These are phyloP conservation scores for Paralichthys olivaceus DNA, from an alignment of 2,113 vertebrate species.

Conservation along the genomic window DNA sequence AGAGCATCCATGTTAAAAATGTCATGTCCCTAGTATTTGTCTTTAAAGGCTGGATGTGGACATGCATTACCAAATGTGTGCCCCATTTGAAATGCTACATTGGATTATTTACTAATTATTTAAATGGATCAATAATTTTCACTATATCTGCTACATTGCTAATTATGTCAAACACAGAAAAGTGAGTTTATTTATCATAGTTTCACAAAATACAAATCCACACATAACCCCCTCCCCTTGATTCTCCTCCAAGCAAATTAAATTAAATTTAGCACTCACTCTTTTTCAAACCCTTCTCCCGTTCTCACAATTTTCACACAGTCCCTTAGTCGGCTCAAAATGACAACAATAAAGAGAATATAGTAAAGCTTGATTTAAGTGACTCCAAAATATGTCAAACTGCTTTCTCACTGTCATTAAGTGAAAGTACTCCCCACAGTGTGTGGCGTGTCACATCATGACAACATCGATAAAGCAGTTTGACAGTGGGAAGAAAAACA, in stretches of 20 bases:
- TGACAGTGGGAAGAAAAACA: constrained; percentile 12
- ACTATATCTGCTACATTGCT: background rate
- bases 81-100: too few relatives aligned
- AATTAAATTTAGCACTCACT: background rate
- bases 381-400: constrained; percentile 2
- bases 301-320: background rate
- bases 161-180: background rate
- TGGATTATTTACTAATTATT: too few relatives aligned
- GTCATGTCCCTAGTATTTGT: too few relatives aligned
- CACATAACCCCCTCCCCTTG: background rate
- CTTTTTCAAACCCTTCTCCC: background rate
- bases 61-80: too few relatives aligned
- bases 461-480: constrained; percentile 3
- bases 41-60: too few relatives aligned
- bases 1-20: too few relatives aligned
- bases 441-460: constrained; percentile 10
- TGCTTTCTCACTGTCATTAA: constrained; percentile 7
- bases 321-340: background rate
- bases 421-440: background rate
- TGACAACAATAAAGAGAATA: background rate
- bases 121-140: background rate
- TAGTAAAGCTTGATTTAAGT: background rate
- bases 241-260: background rate
- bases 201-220: background rate
- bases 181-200: background rate